A percentile compares a stretch with the other conserved stretches of the same genome.
Conservation (phyloP, 2,113 vertebrate genomes). For the Macrotis lagotis region DNA sequence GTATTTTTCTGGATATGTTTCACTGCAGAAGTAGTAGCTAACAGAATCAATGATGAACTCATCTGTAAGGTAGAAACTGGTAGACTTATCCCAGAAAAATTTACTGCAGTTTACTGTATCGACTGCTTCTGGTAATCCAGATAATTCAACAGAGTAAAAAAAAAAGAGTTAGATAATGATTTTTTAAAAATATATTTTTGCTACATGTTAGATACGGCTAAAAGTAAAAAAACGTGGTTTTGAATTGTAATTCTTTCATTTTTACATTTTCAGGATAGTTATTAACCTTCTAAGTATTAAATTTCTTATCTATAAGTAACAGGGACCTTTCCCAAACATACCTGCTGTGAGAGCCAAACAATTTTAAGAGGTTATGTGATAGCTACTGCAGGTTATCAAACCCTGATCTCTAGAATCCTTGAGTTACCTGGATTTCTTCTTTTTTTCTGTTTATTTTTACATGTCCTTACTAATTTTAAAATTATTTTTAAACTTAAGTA, state of each 20-base stretch:
- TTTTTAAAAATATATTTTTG: not conserved
- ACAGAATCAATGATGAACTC: not conserved
- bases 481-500: too few species aligned
- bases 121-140: not conserved
- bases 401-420: too few species aligned
- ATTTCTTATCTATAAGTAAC: not conserved
- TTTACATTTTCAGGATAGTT: not conserved
- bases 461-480: too few species aligned
- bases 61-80: not conserved
- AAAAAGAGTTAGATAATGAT: not conserved
- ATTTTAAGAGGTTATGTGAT: too few species aligned
- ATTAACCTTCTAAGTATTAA: not conserved
- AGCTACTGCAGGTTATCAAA: too few species aligned
- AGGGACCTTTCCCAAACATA: not conserved
- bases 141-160: not conserved
- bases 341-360: not conserved
- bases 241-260: not conserved
- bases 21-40: not conserved
- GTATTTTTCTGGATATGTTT: not conserved
- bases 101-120: too few species aligned
- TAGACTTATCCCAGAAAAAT: not conserved
- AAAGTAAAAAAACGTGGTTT: not conserved
- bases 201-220: not conserved
- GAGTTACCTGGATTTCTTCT: too few species aligned
- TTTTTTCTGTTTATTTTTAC: too few species aligned